Percentiles rank a stretch among this genome's conserved stretches.
These are phyloP conservation scores for Parasteatoda lunata DNA, from an alignment of 2,888 invertebrate genomes.

Conservation along the genomic window DNA sequence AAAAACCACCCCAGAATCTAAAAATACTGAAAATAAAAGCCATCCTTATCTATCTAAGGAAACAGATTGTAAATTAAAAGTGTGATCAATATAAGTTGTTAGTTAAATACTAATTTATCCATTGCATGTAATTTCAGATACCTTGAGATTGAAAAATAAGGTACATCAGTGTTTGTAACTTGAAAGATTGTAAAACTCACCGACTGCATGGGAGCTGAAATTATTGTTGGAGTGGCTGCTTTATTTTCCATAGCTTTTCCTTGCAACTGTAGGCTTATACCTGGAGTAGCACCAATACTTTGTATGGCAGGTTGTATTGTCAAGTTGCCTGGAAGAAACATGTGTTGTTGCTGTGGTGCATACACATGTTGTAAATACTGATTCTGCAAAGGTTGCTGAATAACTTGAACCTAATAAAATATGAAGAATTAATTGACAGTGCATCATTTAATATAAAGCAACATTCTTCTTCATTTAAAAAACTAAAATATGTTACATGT, in stretches of 20 bases:
- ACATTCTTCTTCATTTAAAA: too few species aligned
- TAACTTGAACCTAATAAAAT: constrained; percentile 81
- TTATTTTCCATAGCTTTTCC: constrained; percentile 73
- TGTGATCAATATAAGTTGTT: too few species aligned
- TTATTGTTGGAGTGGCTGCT: constrained; percentile 51
- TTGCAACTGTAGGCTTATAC: constrained; percentile 86
- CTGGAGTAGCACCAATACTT: constrained; percentile 71
- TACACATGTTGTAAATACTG: constrained; percentile 86
- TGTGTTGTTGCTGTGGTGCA: constrained; percentile 82
- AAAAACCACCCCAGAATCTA: too few species aligned
- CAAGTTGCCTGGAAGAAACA: constrained; percentile 86
- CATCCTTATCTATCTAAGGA: too few species aligned
- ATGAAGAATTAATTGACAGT: not conserved
- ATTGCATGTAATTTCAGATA: too few species aligned
- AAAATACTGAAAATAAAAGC: too few species aligned
- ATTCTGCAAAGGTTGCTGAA: constrained; percentile 83
- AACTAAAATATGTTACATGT: too few species aligned
- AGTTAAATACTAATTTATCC: too few species aligned
- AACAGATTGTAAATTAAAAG: too few species aligned
- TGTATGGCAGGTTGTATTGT: constrained; percentile 80
- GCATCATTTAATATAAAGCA: too few species aligned
- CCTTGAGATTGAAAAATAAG: too few species aligned
- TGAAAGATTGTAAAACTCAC: constrained; percentile 13
- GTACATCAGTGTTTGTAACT: too few species aligned
- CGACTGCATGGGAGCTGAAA: constrained; percentile 66